Percentiles rank a stretch among this genome's conserved stretches.
Evolutionary conservation across 1,140 invertebrate genomes (phyloP).

Genomic region (Papilio machaon): DNA sequence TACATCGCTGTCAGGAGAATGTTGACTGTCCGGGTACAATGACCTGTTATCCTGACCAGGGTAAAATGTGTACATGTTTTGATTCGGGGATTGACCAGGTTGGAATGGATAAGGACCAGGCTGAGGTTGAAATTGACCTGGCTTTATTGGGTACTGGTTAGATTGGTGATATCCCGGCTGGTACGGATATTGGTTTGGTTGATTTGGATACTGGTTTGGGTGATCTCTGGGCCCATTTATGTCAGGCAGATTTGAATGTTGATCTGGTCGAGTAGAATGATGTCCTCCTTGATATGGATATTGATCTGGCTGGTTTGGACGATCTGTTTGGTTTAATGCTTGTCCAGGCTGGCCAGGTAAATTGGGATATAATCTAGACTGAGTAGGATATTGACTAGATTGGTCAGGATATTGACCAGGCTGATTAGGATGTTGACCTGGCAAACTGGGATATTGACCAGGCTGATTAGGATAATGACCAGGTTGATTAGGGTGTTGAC

Average conservation of each 20-base stretch:
- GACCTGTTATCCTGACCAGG: constrained; percentile 9
- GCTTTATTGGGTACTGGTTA: background rate
- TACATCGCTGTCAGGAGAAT: constrained; percentile 35
- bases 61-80: constrained; percentile 22
- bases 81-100: constrained; percentile 22
- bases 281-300: constrained; percentile 20
- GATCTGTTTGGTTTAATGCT: background rate
- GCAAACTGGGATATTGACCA: constrained; percentile 12
- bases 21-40: constrained; percentile 40
- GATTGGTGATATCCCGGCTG: constrained; percentile 9
- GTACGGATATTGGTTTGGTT: constrained; percentile 24
- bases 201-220: constrained; percentile 14
- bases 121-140: constrained; percentile 11
- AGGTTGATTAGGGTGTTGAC: constrained; percentile 28
- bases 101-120: constrained; percentile 34
- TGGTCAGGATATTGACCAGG: constrained; percentile 29
- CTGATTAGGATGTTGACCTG: constrained; percentile 8
- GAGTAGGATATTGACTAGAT: constrained; percentile 34
- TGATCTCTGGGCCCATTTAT: constrained; percentile 1
- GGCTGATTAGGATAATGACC: background rate
- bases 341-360: constrained; percentile 13
- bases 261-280: background rate
- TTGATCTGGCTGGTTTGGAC: background rate
- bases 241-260: background rate
- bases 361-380: constrained; percentile 31